Percentiles rank a stretch among this genome's conserved stretches.
Conservation (phyloP, 2,888 invertebrate species). For the Pandemis heparana region DNA sequence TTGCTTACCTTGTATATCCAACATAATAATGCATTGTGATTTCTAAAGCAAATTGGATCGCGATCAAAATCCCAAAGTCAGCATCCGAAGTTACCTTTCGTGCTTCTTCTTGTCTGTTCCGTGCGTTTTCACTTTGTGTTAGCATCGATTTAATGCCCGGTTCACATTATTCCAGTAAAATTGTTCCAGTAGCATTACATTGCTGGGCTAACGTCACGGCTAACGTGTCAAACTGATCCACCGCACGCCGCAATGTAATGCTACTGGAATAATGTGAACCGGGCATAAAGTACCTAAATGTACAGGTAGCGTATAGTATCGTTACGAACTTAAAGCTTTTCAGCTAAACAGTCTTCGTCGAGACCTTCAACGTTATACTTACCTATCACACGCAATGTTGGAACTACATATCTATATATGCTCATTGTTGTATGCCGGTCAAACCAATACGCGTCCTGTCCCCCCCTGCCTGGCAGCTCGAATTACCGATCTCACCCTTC, state of each 20-base stretch:
- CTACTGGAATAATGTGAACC: too few species aligned
- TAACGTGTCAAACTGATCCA: too few species aligned
- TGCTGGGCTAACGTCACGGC: too few species aligned
- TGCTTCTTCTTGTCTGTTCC: background rate
- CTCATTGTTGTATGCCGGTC: constrained; percentile 37
- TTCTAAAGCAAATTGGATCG: background rate
- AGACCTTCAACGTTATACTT: background rate
- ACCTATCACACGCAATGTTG: background rate
- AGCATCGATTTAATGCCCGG: background rate
- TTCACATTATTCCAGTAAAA: too few species aligned
- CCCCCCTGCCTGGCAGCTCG: constrained; percentile 18
- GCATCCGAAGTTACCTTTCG: background rate
- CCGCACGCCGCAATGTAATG: too few species aligned
- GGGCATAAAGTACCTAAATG: background rate
- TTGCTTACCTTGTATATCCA: constrained; percentile 21
- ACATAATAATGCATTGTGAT: background rate
- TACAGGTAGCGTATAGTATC: background rate
- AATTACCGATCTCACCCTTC: constrained; percentile 44
- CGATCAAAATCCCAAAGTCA: background rate
- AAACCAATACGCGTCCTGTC: constrained; percentile 33
- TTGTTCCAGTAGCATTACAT: too few species aligned
- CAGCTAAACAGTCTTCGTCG: background rate
- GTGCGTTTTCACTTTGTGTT: background rate
- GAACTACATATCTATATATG: constrained; percentile 19
- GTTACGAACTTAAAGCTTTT: constrained; percentile 15